Conservation (phyloP, 2,888 invertebrate species). For the Syrphus vitripennis region DNA sequence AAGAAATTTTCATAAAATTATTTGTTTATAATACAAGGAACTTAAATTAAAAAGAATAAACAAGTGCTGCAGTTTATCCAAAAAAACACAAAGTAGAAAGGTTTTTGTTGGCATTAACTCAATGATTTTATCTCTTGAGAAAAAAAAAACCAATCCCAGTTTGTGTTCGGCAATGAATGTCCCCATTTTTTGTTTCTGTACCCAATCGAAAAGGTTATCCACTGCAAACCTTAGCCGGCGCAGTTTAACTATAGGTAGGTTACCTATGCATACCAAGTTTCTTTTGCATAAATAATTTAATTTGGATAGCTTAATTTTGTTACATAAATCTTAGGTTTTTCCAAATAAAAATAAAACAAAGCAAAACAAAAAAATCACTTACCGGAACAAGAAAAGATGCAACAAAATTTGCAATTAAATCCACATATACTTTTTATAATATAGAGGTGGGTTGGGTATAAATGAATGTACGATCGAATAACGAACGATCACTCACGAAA, state of each 20-base stretch:
- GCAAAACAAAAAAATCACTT: not conserved
- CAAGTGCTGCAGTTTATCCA: not conserved
- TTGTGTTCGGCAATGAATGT: not conserved
- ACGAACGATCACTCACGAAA: slow-evolving; percentile 40
- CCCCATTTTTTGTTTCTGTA: slow-evolving; percentile 1
- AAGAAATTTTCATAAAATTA: not conserved
- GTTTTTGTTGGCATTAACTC: slow-evolving; percentile 46
- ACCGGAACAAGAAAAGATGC: slow-evolving; percentile 46
- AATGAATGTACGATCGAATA: not conserved
- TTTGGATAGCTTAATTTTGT: not conserved
- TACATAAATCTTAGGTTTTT: slow-evolving; percentile 31
- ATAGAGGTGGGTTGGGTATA: not conserved
- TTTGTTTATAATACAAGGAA: not conserved
- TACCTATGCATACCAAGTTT: not conserved
- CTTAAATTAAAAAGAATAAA: not conserved
- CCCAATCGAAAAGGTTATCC: not conserved
- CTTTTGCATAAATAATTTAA: not conserved
- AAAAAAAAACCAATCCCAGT: slow-evolving; percentile 31
- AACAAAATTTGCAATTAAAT: slow-evolving; percentile 54
- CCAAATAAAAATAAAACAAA: slow-evolving; percentile 19
- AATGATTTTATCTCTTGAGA: slow-evolving; percentile 40
- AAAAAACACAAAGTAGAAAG: slow-evolving; percentile 39
- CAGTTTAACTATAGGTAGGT: not conserved
- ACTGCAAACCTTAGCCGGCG: not conserved
- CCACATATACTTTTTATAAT: not conserved